Evolutionary conservation across 2,113 vertebrate genomes (phyloP), one percentile per base, ranked within the genome.

Genomic region (Cololabis saira): DNA sequence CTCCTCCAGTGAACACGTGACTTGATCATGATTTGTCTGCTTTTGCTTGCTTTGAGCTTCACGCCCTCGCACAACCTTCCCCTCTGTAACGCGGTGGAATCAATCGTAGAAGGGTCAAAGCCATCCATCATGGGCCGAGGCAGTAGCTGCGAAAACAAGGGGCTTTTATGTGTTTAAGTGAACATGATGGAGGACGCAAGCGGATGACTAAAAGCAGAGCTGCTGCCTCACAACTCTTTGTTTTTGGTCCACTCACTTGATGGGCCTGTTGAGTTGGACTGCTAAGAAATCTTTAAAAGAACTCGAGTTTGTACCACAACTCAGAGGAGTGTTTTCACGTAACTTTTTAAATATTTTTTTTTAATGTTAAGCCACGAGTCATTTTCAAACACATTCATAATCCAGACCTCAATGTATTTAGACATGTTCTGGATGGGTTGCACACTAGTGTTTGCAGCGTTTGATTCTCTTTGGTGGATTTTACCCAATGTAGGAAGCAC

Each of bases 81-180:
- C 14, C 53, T 58, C 6, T 17, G 57, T 71, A 83, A 67, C 78
- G 72, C 30, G 52, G 60, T 72, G 73, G 52, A 88, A 59, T 78
- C 53, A 17, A 66, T 55, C 51, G 17, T 17, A 76, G 51, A 69
- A 66, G 11, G 51, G 49, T 63, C 71, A 82, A 70, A 66, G 78
- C 72, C 77, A 88, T 91, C 80, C 74, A 84, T 92, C 85, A 89
- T 61, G 40, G 48, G 54, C 60, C 65, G 64, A 54, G 48, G 59
- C 72, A 67, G 17, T 37, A 68, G 66, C 82, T 62, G 18, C 56
- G 55, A 45, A 80, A 83, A 86, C 72, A 76, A 84, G 33, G 10
- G 33, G 33, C 33, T 37, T 37, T 37, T 37, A 9, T 37, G 33
- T 37, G 6, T 37, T 37, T 7, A 37, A 37, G 33, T 37, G 33